Evolutionary conservation across 2,797 vertebrate species (phyloP), one percentile per base, ranked within the genome.

Genomic region (Phoebastria nigripes): DNA sequence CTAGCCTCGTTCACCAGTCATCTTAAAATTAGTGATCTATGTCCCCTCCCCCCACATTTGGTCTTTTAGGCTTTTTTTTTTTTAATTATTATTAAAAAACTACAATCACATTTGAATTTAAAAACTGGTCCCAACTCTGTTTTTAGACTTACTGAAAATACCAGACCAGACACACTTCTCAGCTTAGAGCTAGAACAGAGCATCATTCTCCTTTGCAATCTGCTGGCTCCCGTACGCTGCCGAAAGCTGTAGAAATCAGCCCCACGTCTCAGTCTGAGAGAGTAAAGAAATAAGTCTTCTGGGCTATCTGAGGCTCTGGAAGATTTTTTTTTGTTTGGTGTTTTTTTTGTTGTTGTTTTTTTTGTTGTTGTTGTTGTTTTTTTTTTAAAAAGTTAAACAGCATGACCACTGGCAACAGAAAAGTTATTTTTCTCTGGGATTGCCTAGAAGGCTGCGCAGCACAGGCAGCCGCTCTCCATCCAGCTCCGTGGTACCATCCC

Each of bases 221-320:
- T 29, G 35, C 74, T 9, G 58, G 42, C 66, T 91, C 54, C 73
- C 0, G 0, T 17, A 3, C 2, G 2, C 1, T 33, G 20, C 66
- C 1, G 8, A 74, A 56, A 59, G 66, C 72, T 47, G 62, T 8
- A 28, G 51, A 28, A 52, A 59, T 44, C 86, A 66, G 35, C 33
- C 41, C 73, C 42, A 0, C 0, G 0, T 16, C 52, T 51, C 15
- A 9, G 11, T 11, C n/a, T 2, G 11, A 39, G 37, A 14, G 6
- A 58, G 44, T 10, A 29, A 15, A 47, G 29, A 25, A 80, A n/a
- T 1, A 6, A 35, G 5, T 7, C 13, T 70, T n/a, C 62, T 18
- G 41, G 4, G 21, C n/a, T 62, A 24, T 8, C 77, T 2, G 46
- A 56, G 13, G 12, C 26, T 46, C 46, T 12, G 16, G 1, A 35